Evolutionary conservation across 1,140 invertebrate species (phyloP).

Genomic region (Temnothorax longispinosus): DNA sequence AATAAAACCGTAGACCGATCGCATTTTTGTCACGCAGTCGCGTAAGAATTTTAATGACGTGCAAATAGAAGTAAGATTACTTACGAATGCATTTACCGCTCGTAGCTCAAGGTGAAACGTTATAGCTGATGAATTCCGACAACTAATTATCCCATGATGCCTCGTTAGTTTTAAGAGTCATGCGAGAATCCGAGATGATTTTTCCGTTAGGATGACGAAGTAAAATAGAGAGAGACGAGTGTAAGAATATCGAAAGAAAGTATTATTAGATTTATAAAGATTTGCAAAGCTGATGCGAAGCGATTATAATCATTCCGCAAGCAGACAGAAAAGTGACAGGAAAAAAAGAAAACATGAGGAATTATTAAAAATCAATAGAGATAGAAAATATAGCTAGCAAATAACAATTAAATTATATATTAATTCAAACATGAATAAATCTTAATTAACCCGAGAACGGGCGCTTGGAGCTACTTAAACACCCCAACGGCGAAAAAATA

Average conservation of each 20-base stretch:
- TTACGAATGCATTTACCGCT: constrained; percentile 32
- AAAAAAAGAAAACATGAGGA: background rate
- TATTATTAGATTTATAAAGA: constrained; percentile 29
- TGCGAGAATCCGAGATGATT: constrained; percentile 7
- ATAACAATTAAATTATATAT: background rate
- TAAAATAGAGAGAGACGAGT: background rate
- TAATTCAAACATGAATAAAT: background rate
- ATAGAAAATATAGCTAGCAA: background rate
- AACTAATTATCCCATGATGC: constrained; percentile 39
- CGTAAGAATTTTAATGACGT: constrained; percentile 45
- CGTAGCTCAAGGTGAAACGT: constrained; percentile 3
- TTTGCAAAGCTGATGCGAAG: background rate
- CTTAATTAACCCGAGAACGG: background rate
- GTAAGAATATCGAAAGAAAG: constrained; percentile 20
- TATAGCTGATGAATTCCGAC: constrained; percentile 43
- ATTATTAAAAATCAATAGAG: background rate
- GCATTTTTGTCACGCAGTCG: constrained; percentile 11
- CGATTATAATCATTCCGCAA: constrained; percentile 19
- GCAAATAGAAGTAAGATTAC: constrained; percentile 49
- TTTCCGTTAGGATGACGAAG: constrained; percentile 29
- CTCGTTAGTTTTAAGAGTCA: constrained; percentile 55
- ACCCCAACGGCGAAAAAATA: no score
- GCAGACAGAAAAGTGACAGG: background rate
- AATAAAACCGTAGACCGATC: background rate
- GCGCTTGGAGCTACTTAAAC: no score